A percentile compares a stretch with the other conserved stretches of the same genome.
phyloP scores from a whole-genome alignment of 2,888 invertebrate species.

The Monoplex corrugatus region DNA sequence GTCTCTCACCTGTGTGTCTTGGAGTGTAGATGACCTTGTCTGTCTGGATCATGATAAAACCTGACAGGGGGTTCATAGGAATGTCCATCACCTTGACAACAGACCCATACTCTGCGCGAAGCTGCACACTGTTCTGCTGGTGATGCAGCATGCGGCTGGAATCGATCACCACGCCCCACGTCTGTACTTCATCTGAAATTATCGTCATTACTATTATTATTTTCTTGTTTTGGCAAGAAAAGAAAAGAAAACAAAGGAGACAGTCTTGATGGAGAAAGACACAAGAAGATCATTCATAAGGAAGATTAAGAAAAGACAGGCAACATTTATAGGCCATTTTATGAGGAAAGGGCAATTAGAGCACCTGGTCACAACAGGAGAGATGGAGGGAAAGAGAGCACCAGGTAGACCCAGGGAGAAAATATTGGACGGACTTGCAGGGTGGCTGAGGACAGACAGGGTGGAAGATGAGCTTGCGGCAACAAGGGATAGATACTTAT shows the following conservation, averaged over 20 bases:
- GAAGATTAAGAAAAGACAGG: no score
- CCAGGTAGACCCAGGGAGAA: no score
- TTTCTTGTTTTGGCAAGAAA: not conserved
- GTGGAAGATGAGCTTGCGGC: no score
- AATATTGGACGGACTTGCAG: no score
- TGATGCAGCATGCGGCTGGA: slow-evolving; percentile 30
- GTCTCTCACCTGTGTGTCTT: slow-evolving; percentile 51
- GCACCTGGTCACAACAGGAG: no score
- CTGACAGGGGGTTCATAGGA: slow-evolving; percentile 42
- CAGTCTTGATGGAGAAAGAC: no score
- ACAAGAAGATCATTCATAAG: no score
- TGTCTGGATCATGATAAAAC: slow-evolving; percentile 58
- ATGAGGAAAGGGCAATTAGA: no score
- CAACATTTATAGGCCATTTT: no score
- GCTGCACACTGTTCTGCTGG: slow-evolving; percentile 21
- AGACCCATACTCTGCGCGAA: not conserved
- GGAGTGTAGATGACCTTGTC: slow-evolving; percentile 59
- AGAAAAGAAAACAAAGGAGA: not conserved
- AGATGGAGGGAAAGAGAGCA: no score
- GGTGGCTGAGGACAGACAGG: no score
- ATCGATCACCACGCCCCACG: slow-evolving; percentile 47
- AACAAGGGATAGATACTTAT: no score
- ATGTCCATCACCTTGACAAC: slow-evolving; percentile 7
- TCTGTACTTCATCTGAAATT: slow-evolving; percentile 47
- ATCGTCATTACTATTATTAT: not conserved